Conservation (phyloP, 2,113 vertebrate genomes). For the Clarias batrachus region DNA sequence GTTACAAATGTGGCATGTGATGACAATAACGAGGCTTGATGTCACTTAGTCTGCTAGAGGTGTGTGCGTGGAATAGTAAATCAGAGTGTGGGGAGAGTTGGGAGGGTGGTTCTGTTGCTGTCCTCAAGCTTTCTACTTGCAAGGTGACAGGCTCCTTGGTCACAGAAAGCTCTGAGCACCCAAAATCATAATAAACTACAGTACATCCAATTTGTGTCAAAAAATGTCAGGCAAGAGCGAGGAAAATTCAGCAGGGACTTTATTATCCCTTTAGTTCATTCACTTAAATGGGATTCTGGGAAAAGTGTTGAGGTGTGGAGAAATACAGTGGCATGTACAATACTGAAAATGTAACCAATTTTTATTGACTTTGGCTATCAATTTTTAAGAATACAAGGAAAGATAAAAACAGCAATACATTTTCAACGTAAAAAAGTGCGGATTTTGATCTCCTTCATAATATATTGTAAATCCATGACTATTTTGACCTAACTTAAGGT, state of each 20-base stretch:
- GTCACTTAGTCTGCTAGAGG: slow-evolving; percentile 80
- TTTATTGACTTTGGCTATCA: not conserved
- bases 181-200: slow-evolving; percentile 77
- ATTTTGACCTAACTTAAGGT: not conserved
- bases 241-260: slow-evolving; percentile 66
- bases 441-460: not conserved
- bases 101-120: slow-evolving; percentile 43
- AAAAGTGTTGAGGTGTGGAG: slow-evolving; percentile 29
- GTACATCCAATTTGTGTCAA: slow-evolving; percentile 76
- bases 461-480: too few species aligned
- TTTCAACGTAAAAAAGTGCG: not conserved
- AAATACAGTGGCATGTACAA: not conserved
- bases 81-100: slow-evolving; percentile 51
- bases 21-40: slow-evolving; percentile 93
- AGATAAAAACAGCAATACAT: not conserved
- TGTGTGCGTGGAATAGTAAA: slow-evolving; percentile 82
- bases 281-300: slow-evolving; percentile 66
- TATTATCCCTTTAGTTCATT: slow-evolving; percentile 76
- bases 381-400: not conserved
- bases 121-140: slow-evolving; percentile 57
- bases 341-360: not conserved
- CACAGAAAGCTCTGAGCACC: slow-evolving; percentile 61
- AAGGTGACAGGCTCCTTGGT: slow-evolving; percentile 73
- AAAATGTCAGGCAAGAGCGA: slow-evolving; percentile 61
- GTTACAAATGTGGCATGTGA: slow-evolving; percentile 93